phyloP scores from a whole-genome alignment of 2,888 invertebrate species.

The Eucriotettix oculatus region DNA sequence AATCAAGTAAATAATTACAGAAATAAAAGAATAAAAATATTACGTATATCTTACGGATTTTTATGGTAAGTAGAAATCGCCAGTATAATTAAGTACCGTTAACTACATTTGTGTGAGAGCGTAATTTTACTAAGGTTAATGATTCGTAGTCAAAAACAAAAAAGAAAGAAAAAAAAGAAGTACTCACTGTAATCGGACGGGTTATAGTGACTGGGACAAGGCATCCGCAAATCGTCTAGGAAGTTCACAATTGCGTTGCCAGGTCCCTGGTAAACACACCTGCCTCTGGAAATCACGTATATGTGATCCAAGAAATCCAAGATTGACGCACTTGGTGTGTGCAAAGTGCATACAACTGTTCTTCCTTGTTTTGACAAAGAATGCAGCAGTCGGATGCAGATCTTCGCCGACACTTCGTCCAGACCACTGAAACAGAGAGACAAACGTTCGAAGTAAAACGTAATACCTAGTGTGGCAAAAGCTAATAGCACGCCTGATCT shows the following conservation, averaged over 20 bases:
- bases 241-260: constrained; percentile 42
- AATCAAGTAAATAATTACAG: too few species aligned
- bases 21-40: too few species aligned
- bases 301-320: constrained; percentile 46
- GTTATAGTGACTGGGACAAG: constrained; percentile 46
- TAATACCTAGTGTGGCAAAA: too few species aligned
- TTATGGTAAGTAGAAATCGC: too few species aligned
- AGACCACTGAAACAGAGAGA: constrained; percentile 33
- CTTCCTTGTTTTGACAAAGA: constrained; percentile 42
- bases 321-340: constrained; percentile 49
- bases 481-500: too few species aligned
- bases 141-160: too few species aligned
- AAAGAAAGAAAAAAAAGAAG: not conserved
- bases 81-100: too few species aligned
- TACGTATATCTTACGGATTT: too few species aligned
- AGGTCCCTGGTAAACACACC: constrained; percentile 47
- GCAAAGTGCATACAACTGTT: constrained; percentile 53
- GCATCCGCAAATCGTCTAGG: constrained; percentile 33
- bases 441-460: not conserved
- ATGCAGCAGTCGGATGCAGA: constrained; percentile 39
- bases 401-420: constrained; percentile 45
- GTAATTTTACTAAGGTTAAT: too few species aligned
- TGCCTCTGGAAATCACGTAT: constrained; percentile 44
- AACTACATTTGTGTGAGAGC: too few species aligned
- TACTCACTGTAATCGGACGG: constrained; percentile 53